Evolutionary conservation across 2,797 vertebrate genomes (phyloP), one percentile per base, ranked within the genome.

Genomic region (Cynodonichthys magdalenae): DNA sequence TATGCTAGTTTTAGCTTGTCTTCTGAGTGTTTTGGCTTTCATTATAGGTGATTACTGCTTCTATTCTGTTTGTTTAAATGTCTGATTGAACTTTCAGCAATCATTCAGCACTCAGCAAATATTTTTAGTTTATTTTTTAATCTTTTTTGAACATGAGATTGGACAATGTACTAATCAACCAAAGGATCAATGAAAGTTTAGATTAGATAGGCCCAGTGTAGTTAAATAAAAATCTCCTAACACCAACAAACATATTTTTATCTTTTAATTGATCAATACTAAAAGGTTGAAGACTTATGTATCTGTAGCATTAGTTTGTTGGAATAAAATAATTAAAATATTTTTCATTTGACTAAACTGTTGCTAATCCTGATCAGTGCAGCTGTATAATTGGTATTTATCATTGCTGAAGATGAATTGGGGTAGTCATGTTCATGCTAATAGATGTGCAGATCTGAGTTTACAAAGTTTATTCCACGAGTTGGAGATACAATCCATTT

Each of bases 401-500:
- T 66, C 15, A 31, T 24, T 29, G 14, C 9, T 46, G 7, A 27
- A 34, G 10, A 50, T 60, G 34, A 59, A 31, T 65, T 53, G 44
- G 57, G 34, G 36, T 39, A 10, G 50, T 61, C 7, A 17, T 46
- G 50, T 62, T 5, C 9, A 44, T 63, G 71, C 47, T 45, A 41
- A 41, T 20, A 19, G 54, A 74, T 12, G 56, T 59, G 47, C 45
- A 55, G 65, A 18, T 41, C 59, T 47, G 62, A 28, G 17, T 48
- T 46, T 50, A 56, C 51, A 66, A 59, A 50, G 47, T 79, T 76
- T 56, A 71, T 66, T 57, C 57, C 55, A 51, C 55, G 48, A 34
- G 47, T 57, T 71, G 56, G 67, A 75, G 63, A 58, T 52, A 54
- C 56, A 18, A 51, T 58, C 65, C 53, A 70, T 75, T 74, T 76